Evolutionary conservation across 1,140 invertebrate species (phyloP), one percentile per base, ranked within the genome.

Genomic region (Mercenaria mercenaria): DNA sequence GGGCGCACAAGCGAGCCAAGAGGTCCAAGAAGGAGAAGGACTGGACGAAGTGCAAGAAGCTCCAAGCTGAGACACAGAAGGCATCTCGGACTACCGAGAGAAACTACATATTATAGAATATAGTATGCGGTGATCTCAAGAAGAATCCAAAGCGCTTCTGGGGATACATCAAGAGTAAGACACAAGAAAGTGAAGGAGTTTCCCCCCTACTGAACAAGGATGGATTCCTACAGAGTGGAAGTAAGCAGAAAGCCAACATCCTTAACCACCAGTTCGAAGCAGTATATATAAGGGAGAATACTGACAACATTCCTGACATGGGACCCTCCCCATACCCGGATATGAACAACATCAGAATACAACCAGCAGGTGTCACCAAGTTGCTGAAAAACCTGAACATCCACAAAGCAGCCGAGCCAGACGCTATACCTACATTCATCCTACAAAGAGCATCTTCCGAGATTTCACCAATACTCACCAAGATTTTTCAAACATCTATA

Each of bases 311-410:
- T 20, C 52, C 52, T 15, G n/a, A 64, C 15, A 41, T 34, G 37
- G 32, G 39, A 13, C 13, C 37, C 4, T n/a, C n/a, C 37, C 26
- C 41, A 77, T n/a, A 74, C 69, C 69, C 26, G 8, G n/a, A 8
- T 10, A 79, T n/a, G 76, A 18, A 79, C 29, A 47, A 79, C 76
- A 43, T 43, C 39, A 79, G n/a, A n/a, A n/a, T n/a, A n/a, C n/a
- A n/a, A n/a, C n/a, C n/a, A n/a, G n/a, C n/a, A 47, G 43, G 43
- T 47, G 43, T 47, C 18, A 18, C 18, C 8, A 47, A 47, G 8
- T 18, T 47, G 18, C 43, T 47, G 18, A 47, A 47, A 47, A 47
- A 10, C 43, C 43, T 47, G 8, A 47, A 47, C 8, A 8, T 18
- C 8, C 43, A 47, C 43, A 47, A 47, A 47, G 43, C 8, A 10